Percentiles rank a stretch among this genome's conserved stretches.
These are phyloP conservation scores for Myiotriccus ornatus DNA, from an alignment of 2,797 vertebrate species.

Conservation along the genomic window DNA sequence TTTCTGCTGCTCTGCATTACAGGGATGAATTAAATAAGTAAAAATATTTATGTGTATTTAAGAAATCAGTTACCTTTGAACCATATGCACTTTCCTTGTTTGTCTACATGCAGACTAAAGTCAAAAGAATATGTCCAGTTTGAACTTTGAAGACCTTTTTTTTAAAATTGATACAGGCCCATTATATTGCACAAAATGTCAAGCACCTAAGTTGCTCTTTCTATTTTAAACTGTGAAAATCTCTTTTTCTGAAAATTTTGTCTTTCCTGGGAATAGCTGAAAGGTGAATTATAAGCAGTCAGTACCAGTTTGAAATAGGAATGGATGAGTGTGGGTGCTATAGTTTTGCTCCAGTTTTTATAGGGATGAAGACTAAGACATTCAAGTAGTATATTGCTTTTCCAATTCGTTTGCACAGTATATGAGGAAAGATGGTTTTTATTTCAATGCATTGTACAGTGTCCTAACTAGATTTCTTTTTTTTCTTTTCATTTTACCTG, in stretches of 20 bases:
- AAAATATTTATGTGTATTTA: not conserved
- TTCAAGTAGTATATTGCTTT: not conserved
- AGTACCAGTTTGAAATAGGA: not conserved
- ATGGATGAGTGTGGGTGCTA: not conserved
- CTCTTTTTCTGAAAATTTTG: not conserved
- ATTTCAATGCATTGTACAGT: not conserved
- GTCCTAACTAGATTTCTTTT: not conserved
- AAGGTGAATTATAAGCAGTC: not conserved
- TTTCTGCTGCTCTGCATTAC: not conserved
- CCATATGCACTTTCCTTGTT: not conserved
- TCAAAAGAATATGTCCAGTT: not conserved
- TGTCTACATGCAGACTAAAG: not conserved
- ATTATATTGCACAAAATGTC: not conserved
- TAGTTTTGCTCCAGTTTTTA: not conserved
- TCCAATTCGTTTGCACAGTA: not conserved
- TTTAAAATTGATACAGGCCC: not conserved
- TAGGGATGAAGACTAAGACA: not conserved
- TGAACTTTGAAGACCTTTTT: not conserved
- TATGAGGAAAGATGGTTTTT: not conserved
- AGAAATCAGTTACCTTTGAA: not conserved
- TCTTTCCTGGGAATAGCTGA: not conserved
- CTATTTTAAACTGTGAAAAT: not conserved
- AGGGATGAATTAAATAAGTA: not conserved
- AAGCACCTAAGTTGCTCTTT: not conserved
- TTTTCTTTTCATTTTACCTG: not conserved